phyloP scores from a whole-genome alignment of 2,797 vertebrate genomes.

The Coendou prehensilis region DNA sequence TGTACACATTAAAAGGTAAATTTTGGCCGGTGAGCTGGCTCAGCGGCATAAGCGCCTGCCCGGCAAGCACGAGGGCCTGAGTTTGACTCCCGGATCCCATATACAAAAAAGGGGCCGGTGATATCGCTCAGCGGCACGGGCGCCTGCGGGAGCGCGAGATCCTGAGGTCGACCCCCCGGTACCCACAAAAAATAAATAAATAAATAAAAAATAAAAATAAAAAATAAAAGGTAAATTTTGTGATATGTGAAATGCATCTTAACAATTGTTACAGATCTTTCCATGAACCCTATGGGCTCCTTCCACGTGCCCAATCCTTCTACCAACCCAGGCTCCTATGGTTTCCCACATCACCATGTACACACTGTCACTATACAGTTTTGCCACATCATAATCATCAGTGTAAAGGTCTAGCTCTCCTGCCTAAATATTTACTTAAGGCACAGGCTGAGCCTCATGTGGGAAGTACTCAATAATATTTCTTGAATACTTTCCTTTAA shows the following conservation, averaged over 20 bases:
- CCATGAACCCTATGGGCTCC: background rate
- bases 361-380: background rate
- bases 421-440: background rate
- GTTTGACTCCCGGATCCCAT: too few species aligned
- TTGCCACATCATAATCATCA: background rate
- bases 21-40: too few species aligned
- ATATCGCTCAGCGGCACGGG: too few species aligned
- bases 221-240: background rate
- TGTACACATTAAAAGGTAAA: background rate
- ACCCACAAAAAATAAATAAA: too few species aligned
- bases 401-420: background rate
- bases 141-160: too few species aligned
- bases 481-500: constrained; percentile 26
- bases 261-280: background rate
- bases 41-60: too few species aligned
- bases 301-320: background rate
- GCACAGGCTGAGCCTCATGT: background rate
- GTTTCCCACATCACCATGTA: background rate
- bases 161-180: too few species aligned
- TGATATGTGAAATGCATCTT: background rate
- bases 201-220: too few species aligned
- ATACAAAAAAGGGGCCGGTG: too few species aligned
- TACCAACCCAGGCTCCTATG: background rate
- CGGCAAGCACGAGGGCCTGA: too few species aligned
- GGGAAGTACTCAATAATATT: background rate